phyloP scores from a whole-genome alignment of 2,888 invertebrate genomes.

The Trichacis sp. region DNA sequence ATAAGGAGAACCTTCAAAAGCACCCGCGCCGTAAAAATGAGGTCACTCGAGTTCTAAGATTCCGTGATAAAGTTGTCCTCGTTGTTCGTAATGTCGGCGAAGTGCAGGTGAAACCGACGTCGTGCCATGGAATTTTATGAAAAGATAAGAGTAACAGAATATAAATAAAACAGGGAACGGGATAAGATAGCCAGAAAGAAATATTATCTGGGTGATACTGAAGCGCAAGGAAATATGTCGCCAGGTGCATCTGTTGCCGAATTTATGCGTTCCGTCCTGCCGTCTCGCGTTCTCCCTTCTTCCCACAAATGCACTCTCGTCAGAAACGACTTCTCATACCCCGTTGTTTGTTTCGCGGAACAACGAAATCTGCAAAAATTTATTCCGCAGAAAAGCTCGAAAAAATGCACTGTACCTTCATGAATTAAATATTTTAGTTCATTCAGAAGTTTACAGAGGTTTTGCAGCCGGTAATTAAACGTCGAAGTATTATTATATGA shows the following conservation, averaged over 20 bases:
- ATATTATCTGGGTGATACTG: slow-evolving; percentile 24
- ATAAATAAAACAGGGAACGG: slow-evolving; percentile 23
- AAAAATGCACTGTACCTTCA: too few species aligned
- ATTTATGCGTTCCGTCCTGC: slow-evolving; percentile 32
- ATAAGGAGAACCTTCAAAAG: too few species aligned
- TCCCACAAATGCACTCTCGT: slow-evolving; percentile 3
- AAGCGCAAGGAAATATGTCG: slow-evolving; percentile 31
- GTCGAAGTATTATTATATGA: too few species aligned
- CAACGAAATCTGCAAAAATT: not conserved
- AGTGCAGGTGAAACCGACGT: slow-evolving; percentile 1
- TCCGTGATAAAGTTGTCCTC: not conserved
- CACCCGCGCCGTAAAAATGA: not conserved
- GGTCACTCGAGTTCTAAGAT: not conserved
- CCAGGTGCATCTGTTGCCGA: slow-evolving; percentile 41
- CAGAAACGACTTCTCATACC: not conserved
- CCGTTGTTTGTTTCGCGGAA: not conserved
- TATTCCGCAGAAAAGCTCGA: too few species aligned
- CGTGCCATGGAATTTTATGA: slow-evolving; percentile 1
- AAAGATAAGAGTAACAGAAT: slow-evolving; percentile 14
- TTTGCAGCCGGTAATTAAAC: too few species aligned
- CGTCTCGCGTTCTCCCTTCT: slow-evolving; percentile 3
- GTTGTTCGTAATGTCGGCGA: not conserved
- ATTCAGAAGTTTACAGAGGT: too few species aligned
- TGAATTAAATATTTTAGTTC: too few species aligned
- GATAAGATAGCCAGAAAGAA: slow-evolving; percentile 21